Evolutionary conservation across 2,888 invertebrate species (phyloP).

Genomic region (Onthophagus sagittarius): DNA sequence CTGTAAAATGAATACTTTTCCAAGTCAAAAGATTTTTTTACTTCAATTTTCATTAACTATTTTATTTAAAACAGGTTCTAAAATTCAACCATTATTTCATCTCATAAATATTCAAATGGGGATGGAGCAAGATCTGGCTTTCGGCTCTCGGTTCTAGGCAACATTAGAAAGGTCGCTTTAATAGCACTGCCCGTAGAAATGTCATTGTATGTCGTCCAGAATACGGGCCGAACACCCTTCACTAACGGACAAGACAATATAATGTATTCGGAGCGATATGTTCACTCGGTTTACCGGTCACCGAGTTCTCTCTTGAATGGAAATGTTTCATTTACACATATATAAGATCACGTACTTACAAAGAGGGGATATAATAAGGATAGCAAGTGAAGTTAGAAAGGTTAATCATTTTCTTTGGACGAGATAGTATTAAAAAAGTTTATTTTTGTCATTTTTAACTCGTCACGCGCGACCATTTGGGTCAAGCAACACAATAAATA

Average conservation of each 20-base stretch:
- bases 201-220: neutral
- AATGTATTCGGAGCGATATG: neutral
- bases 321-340: neutral
- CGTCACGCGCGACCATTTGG: neutral
- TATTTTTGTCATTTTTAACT: neutral
- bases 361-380: neutral
- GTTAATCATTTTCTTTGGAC: neutral
- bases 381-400: neutral
- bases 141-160: conserved; percentile 12
- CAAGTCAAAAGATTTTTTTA: too few relatives aligned
- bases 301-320: neutral
- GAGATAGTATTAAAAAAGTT: neutral
- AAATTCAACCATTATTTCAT: neutral
- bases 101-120: conserved; percentile 24
- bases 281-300: neutral
- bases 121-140: conserved; percentile 6
- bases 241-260: neutral
- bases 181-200: conserved; percentile 3
- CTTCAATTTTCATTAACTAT: too few relatives aligned
- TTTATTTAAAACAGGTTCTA: neutral
- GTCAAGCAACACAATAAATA: conserved; percentile 9
- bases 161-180: conserved; percentile 18
- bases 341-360: neutral
- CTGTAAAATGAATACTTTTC: too few relatives aligned
- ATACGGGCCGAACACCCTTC: neutral